These are phyloP conservation scores for Chirona hameri DNA, from an alignment of 2,888 invertebrate genomes.

Conservation along the genomic window DNA sequence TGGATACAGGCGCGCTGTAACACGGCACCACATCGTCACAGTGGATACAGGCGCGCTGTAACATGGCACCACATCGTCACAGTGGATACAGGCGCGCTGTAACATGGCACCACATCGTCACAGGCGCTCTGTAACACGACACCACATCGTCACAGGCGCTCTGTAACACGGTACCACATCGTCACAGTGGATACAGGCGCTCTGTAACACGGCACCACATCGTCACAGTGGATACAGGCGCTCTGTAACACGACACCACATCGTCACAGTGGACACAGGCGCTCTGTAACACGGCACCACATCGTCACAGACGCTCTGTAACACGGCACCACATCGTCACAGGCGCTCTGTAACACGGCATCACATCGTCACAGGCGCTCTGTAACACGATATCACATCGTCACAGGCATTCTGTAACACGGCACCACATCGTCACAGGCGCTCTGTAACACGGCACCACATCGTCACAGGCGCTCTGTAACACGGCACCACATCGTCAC, in stretches of 20 bases:
- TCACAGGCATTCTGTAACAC: slow-evolving; percentile 1
- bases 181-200: too few species aligned
- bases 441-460: slow-evolving; percentile 1
- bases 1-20: slow-evolving; percentile 22
- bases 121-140: background rate
- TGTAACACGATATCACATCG: slow-evolving; percentile 4
- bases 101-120: background rate
- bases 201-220: too few species aligned
- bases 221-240: slow-evolving; percentile 54
- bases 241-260: slow-evolving; percentile 75
- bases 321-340: too few species aligned
- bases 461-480: slow-evolving; percentile 9
- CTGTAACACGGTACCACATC: background rate
- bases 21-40: background rate
- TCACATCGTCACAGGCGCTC: too few species aligned
- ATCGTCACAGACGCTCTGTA: slow-evolving; percentile 25
- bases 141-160: slow-evolving; percentile 25
- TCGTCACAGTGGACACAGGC: too few species aligned
- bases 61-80: slow-evolving; percentile 11
- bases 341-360: slow-evolving; percentile 10
- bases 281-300: too few species aligned
- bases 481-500: background rate
- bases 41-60: too few species aligned
- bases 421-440: background rate
- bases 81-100: slow-evolving; percentile 1